Evolutionary conservation across 1,140 invertebrate genomes (phyloP).

Genomic region (Leptopilina boulardi): DNA sequence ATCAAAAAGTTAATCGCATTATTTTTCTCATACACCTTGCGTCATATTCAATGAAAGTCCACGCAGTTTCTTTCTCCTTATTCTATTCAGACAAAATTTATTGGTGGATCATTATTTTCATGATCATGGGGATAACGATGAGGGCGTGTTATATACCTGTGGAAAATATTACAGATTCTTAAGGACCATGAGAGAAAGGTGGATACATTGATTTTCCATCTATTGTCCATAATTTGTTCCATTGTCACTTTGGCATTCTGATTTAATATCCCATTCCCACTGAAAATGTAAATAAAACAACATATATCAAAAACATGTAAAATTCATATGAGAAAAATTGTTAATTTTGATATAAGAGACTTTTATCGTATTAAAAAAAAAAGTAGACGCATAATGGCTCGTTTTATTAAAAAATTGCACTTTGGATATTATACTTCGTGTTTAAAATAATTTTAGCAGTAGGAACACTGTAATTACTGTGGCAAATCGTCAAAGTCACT

Average conservation of each 20-base stretch:
- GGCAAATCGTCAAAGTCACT: constrained; percentile 29
- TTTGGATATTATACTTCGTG: not conserved
- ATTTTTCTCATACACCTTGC: constrained; percentile 45
- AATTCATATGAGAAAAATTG: too few relatives aligned
- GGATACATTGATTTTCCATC: constrained; percentile 19
- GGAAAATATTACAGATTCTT: constrained; percentile 6
- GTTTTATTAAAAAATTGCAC: constrained; percentile 28
- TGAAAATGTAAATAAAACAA: too few relatives aligned
- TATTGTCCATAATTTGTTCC: constrained; percentile 14
- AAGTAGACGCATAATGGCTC: constrained; percentile 15
- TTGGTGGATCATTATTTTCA: constrained; percentile 24
- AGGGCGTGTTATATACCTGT: constrained; percentile 21
- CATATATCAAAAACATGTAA: too few relatives aligned
- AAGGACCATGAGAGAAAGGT: not conserved
- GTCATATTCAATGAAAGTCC: constrained; percentile 25
- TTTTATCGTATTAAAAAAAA: constrained; percentile 28
- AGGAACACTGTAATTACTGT: constrained; percentile 29
- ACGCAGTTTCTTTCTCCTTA: not conserved
- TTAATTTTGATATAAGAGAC: constrained; percentile 16
- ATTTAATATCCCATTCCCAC: not conserved
- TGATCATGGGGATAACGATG: constrained; percentile 25
- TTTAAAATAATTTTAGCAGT: constrained; percentile 25
- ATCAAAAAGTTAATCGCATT: constrained; percentile 71
- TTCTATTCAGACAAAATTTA: constrained; percentile 16
- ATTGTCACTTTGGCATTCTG: not conserved